Evolutionary conservation across 2,888 invertebrate genomes (phyloP).

Genomic region (Caenorhabditis sp.): DNA sequence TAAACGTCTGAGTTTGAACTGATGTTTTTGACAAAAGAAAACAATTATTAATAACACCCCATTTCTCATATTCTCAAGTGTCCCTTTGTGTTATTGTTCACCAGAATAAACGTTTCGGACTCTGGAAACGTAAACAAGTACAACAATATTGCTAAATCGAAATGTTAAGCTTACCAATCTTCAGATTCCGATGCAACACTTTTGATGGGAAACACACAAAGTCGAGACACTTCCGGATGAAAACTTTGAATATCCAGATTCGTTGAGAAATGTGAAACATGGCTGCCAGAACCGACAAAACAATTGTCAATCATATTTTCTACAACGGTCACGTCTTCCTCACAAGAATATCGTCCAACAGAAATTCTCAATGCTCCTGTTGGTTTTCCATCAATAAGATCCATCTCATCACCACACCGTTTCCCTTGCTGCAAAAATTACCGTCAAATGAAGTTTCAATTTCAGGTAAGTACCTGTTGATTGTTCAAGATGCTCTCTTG

Average conservation of each 20-base stretch:
- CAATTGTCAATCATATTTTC: conserved; percentile 61
- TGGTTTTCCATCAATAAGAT: conserved; percentile 78
- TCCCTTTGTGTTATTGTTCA: no score
- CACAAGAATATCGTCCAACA: conserved; percentile 87
- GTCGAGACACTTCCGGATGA: neutral
- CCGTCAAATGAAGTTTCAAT: neutral
- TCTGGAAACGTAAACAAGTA: no score
- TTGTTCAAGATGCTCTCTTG: conserved; percentile 40
- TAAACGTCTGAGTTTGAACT: no score
- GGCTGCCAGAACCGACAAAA: conserved; percentile 32
- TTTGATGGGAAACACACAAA: conserved; percentile 57
- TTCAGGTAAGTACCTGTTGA: conserved; percentile 19
- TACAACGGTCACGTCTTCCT: conserved; percentile 72
- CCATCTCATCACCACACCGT: conserved; percentile 64
- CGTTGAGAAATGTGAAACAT: neutral
- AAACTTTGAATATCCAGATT: neutral
- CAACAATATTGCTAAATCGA: no score
- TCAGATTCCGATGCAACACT: conserved; percentile 32
- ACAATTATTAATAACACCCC: no score
- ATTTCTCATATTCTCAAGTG: no score
- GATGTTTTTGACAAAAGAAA: no score
- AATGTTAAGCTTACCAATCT: conserved; percentile 24
- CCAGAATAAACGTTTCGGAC: no score
- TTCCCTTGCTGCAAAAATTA: conserved; percentile 56
- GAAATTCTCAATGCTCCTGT: conserved; percentile 91